phyloP scores from a whole-genome alignment of 2,888 invertebrate species.

The Thelaira solivaga region DNA sequence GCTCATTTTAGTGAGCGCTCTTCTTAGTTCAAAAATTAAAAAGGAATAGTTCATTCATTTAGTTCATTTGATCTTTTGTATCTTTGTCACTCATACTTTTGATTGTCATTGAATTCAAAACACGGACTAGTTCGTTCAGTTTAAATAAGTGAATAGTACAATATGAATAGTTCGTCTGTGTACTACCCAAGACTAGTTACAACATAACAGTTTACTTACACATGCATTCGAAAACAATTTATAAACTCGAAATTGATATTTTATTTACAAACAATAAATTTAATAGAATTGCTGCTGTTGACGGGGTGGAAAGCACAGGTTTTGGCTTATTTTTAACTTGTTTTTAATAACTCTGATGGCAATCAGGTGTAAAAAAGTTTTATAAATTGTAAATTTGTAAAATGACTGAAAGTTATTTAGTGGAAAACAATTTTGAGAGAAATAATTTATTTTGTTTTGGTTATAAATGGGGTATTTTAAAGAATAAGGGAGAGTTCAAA shows the following conservation, averaged over 20 bases:
- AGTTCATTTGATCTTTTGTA: no score
- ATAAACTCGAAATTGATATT: not conserved
- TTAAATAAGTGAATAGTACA: no score
- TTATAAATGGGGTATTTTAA: not conserved
- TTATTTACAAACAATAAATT: not conserved
- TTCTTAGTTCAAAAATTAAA: no score
- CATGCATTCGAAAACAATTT: not conserved
- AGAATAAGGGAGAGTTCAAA: not conserved
- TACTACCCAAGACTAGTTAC: no score
- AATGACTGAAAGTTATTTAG: conserved; percentile 43
- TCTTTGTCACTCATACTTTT: no score
- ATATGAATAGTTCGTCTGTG: no score
- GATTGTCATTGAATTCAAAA: no score
- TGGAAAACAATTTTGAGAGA: conserved; percentile 25
- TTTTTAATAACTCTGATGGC: conserved; percentile 11
- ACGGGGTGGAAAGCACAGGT: no score
- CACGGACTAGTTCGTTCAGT: no score
- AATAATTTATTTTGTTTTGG: not conserved
- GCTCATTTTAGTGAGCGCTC: no score
- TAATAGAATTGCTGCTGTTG: not conserved
- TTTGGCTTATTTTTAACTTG: not conserved
- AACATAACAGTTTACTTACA: no score
- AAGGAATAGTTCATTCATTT: no score
- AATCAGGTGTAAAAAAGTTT: conserved; percentile 8
- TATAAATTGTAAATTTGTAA: not conserved